phyloP scores from a whole-genome alignment of 2,113 vertebrate species.

The Salvelinus fontinalis region DNA sequence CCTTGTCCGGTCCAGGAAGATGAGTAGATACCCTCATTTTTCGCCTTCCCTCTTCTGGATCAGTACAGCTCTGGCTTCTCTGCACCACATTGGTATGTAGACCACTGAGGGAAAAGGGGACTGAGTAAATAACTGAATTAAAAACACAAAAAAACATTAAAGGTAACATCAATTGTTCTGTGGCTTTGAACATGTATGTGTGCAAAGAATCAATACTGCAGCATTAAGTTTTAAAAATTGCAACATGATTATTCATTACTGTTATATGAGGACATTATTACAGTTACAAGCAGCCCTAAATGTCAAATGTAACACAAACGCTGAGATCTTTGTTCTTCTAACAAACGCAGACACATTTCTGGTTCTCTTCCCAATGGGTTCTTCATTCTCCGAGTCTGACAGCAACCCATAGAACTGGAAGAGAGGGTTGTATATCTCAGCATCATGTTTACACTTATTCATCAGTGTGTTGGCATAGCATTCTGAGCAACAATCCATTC shows the following conservation, averaged over 20 bases:
- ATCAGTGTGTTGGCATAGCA: background rate
- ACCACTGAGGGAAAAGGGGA: conserved; percentile 57
- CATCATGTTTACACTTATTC: background rate
- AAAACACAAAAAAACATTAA: background rate
- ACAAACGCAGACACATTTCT: conserved; percentile 87
- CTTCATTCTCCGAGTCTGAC: conserved; percentile 95
- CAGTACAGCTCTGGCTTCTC: conserved; percentile 90
- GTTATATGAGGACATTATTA: too few species aligned
- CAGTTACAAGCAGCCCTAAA: background rate
- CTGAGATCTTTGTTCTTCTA: conserved; percentile 76
- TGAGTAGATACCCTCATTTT: conserved; percentile 69
- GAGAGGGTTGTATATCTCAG: background rate
- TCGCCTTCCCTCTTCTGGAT: conserved; percentile 77
- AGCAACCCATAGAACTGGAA: conserved; percentile 64
- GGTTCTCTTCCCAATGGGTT: conserved; percentile 82
- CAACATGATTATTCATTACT: background rate
- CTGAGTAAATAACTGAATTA: background rate
- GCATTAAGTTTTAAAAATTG: background rate
- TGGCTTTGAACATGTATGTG: background rate
- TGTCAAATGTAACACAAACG: conserved; percentile 8
- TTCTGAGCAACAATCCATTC: background rate
- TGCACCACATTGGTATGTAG: conserved; percentile 76
- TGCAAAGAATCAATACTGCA: background rate
- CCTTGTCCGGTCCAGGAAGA: conserved; percentile 51
- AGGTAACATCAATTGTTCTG: background rate